These are phyloP conservation scores for Menidia menidia DNA, from an alignment of 2,797 vertebrate species.

Conservation along the genomic window DNA sequence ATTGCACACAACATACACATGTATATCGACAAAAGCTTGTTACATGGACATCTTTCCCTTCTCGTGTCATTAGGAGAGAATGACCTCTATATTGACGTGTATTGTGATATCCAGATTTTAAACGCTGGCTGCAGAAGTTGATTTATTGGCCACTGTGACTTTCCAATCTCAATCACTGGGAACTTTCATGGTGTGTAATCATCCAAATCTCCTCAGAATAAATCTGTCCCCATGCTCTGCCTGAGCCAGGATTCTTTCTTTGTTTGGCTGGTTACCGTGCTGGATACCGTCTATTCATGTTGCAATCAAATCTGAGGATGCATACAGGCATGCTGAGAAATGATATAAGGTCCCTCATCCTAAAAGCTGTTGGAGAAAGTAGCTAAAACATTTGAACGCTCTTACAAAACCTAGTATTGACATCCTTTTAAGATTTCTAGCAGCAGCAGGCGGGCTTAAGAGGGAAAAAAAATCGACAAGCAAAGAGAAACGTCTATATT, in stretches of 20 bases:
- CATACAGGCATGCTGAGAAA: conserved; percentile 6
- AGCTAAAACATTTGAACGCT: background rate
- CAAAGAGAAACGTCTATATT: no score
- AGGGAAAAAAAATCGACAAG: conserved; percentile 4
- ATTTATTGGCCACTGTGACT: conserved; percentile 60
- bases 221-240: conserved; percentile 61
- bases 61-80: conserved; percentile 12
- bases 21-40: conserved; percentile 2
- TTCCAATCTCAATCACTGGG: conserved; percentile 61
- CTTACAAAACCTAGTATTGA: background rate
- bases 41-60: background rate
- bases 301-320: conserved; percentile 20
- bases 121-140: conserved; percentile 49
- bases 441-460: background rate
- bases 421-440: no score
- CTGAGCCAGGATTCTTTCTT: conserved; percentile 38
- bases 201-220: conserved; percentile 66
- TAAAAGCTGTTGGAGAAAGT: conserved; percentile 12
- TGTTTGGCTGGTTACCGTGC: conserved; percentile 43
- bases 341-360: conserved; percentile 10
- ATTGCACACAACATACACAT: background rate
- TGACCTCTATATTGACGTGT: conserved; percentile 30
- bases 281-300: conserved; percentile 23
- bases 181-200: conserved; percentile 64
- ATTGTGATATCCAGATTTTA: conserved; percentile 33